Conservation (phyloP, 2,888 invertebrate genomes). For the Spisula solida region DNA sequence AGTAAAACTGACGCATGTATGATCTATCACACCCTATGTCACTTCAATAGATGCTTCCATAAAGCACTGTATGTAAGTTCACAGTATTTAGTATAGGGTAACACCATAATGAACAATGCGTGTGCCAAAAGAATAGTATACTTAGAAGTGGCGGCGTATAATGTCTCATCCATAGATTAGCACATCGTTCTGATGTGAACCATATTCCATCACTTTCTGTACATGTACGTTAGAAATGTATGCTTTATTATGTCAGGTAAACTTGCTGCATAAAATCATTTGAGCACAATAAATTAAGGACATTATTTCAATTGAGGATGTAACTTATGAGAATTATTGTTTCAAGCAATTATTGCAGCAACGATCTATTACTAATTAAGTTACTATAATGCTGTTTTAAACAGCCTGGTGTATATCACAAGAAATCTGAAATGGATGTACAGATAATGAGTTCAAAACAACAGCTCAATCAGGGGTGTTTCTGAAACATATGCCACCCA, state of each 20-base stretch:
- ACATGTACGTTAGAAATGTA: neutral
- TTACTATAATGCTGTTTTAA: no score
- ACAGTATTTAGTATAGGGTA: neutral
- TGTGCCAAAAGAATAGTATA: constrained; percentile 18
- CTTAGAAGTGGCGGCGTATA: neutral
- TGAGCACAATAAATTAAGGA: neutral
- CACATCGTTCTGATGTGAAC: neutral
- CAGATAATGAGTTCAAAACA: no score
- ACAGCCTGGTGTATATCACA: no score
- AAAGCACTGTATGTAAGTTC: neutral
- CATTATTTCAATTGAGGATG: neutral
- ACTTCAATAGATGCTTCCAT: neutral
- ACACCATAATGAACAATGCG: neutral
- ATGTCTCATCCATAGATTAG: neutral
- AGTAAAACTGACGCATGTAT: neutral
- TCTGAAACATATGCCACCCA: no score
- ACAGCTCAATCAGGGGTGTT: no score
- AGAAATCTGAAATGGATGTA: no score
- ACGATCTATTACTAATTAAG: no score
- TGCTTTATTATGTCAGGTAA: neutral
- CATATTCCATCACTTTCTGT: constrained; percentile 12
- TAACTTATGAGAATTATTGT: neutral
- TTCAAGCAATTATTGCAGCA: no score
- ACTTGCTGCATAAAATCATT: neutral
- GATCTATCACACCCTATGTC: neutral